Base-by-base conservation (phyloP, 2,113 vertebrate genomes). In the Oplegnathus fasciatus region DNA sequence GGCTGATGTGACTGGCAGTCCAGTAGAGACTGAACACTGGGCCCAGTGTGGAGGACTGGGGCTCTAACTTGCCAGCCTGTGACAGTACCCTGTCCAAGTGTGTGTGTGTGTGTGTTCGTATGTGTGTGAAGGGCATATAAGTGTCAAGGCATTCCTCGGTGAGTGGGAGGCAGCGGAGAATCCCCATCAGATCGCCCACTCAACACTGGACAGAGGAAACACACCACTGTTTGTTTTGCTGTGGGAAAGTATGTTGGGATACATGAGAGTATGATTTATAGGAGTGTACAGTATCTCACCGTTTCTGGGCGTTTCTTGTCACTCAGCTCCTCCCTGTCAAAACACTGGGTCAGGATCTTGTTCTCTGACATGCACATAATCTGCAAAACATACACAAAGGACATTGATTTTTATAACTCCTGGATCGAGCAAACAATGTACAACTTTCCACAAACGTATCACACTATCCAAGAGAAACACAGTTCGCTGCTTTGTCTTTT, bases 221-320 rank as follows among this genome's bases (percentile, higher is more conserved):
- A 92, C 84, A 91, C 24, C 34, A 11, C 70, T 71, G 69, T 76
- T 83, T 92, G 86, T 90, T 87, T 83, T 55, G 62, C 55, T 70
- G 60, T 90, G 90, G 88, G 91, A 92, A 94, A 92, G 24, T 73
- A 90, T 86, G 86, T 40, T 37, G 42, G 50, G 40, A 88, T 1
- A 44, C n/a, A 68, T 18, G 7, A 26, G 30, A 54, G 34, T 26
- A 44, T 26, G 50, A 66, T 71, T 69, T 42, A 17, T 40, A 55
- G 22, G 55, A 22, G 46, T 20, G 60, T n/a, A n/a, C n/a, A n/a
- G n/a, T 42, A 10, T 85, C 95, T 91, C 90, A 99, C 98, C 91
- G 98, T 99, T 76, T 99, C 98, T 0, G 98, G 98, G 0, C 98
- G 96, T 87, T 99, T 99, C 88, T 98, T 99, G 96, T 99, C 98